Base-by-base conservation (phyloP, 2,888 invertebrate species). In the Odontocerum albicorne region DNA sequence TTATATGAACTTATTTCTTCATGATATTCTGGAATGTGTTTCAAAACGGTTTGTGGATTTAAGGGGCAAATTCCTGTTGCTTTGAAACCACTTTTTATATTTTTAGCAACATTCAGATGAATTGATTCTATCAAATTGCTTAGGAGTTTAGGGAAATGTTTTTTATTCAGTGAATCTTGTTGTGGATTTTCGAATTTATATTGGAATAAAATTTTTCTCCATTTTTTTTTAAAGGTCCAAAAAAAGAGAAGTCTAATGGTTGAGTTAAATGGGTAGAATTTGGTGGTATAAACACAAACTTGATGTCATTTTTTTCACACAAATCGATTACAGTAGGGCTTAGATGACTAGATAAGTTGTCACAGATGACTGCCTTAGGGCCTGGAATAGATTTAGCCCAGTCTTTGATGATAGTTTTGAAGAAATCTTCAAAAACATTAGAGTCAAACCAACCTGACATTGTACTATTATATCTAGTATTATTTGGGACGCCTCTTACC, bases 231-330 rank as follows among this genome's bases (percentile, higher is more conserved):
- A 13, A n/a, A 6, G 16, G 38, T 15, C 13, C 38, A 13, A 38
- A 38, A 17, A 38, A 38, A 6, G 16, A 3, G 3, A 38, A 15
- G 17, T 38, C 38, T 13, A 38, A 17, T 16, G 38, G 38, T 17
- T 38, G 38, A 12, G 38, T 38, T 17, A 38, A 13, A n/a, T 17
- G 38, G 17, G 38, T 38, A 17, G 38, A 17, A 38, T 38, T 38
- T 17, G 38, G 38, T 4, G 38, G 38, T n/a, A 38, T 16, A 17
- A 38, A 38, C 17, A 38, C 38, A 38, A 38, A 38, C n/a, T 17
- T 38, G n/a, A 38, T 38, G 15, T 17, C n/a, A 17, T 6, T 4
- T n/a, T 4, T 38, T 38, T 17, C 17, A n/a, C 38, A 38, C 17
- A 38, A n/a, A 3, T 38, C 38, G 6, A 38, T n/a, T 17, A 38